Evolutionary conservation across 2,888 invertebrate genomes (phyloP).

Genomic region (Monoplex corrugatus): DNA sequence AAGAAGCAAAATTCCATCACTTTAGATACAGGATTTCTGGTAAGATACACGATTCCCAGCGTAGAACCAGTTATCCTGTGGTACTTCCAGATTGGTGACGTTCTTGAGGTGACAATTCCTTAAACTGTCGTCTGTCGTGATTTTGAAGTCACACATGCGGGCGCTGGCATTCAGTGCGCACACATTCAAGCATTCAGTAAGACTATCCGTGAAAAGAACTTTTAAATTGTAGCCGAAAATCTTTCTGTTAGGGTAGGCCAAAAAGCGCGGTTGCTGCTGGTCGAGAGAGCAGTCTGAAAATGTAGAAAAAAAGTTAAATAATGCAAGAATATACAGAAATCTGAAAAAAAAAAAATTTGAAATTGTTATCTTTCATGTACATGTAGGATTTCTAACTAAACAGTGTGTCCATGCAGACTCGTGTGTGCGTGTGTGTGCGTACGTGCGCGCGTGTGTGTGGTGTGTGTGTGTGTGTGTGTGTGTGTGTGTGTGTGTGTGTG

Average conservation of each 20-base stretch:
- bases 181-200: neutral
- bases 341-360: neutral
- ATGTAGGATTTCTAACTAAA: too few relatives aligned
- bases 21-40: too few relatives aligned
- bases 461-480: neutral
- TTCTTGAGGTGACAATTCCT: neutral
- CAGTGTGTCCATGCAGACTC: too few relatives aligned
- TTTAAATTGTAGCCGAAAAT: neutral
- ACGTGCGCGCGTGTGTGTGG: neutral
- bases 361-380: too few relatives aligned
- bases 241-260: neutral
- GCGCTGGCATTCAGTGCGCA: neutral
- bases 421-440: too few relatives aligned
- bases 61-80: too few relatives aligned
- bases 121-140: neutral
- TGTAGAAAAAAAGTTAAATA: too few relatives aligned
- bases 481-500: too few relatives aligned
- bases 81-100: neutral
- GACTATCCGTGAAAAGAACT: neutral
- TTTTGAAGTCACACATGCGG: neutral
- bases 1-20: too few relatives aligned
- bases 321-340: too few relatives aligned
- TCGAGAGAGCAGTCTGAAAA: neutral
- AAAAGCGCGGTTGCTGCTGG: neutral
- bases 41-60: too few relatives aligned